Conservation (phyloP, 2,797 vertebrate genomes). For the Cyclopterus lumpus region DNA sequence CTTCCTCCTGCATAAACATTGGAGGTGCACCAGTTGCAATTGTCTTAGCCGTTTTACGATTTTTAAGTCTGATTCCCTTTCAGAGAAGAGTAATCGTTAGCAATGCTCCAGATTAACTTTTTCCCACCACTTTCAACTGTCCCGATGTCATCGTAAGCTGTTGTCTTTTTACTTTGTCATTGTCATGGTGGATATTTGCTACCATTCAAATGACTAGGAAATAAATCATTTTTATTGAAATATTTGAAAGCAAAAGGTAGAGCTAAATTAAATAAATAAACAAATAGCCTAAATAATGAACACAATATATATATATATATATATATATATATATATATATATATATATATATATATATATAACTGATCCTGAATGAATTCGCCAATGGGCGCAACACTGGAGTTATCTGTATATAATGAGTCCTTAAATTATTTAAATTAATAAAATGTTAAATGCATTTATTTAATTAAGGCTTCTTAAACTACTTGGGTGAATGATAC, state of each 20-base stretch:
- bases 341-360: too few species aligned
- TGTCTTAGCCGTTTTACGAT: background rate
- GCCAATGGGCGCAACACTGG: background rate
- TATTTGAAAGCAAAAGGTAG: background rate
- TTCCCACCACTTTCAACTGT: background rate
- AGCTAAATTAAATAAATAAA: too few species aligned
- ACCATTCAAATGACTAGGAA: background rate
- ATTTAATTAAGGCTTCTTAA: too few species aligned
- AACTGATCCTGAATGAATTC: too few species aligned
- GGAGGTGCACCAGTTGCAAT: background rate
- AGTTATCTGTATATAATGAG: background rate
- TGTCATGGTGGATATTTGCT: background rate
- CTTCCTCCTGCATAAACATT: background rate
- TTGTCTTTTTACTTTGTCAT: background rate
- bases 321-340: too few species aligned
- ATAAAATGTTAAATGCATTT: too few species aligned
- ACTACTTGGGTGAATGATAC: too few species aligned
- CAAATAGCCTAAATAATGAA: too few species aligned
- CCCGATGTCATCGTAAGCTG: background rate
- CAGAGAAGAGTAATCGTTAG: background rate
- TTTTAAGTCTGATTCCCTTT: background rate
- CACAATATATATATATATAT: too few species aligned
- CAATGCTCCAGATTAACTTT: background rate
- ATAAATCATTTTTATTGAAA: background rate
- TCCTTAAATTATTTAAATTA: background rate